Evolutionary conservation across 2,888 invertebrate genomes (phyloP), one percentile per base, ranked within the genome.

Genomic region (Poecilus cupreus): DNA sequence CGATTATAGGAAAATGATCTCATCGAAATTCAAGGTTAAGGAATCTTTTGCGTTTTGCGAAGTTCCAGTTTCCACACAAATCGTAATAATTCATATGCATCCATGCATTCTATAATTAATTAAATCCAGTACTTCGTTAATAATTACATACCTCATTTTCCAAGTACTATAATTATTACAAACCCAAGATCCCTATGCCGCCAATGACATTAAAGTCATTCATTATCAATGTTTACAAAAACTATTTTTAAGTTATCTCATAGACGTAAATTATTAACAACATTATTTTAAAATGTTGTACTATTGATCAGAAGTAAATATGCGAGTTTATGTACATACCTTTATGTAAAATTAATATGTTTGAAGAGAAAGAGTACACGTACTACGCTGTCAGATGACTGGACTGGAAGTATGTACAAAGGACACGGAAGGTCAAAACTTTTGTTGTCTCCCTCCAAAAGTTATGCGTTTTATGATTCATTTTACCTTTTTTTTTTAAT

Each of bases 361-460:
- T n/a, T 68, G 18, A 8, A 1, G 32, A 68, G 18, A 2, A 68
- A 68, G 18, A 32, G 64, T 18, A 68, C 8, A 26, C 13, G 26
- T 6, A 64, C n/a, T 10, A 18, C 32, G 8, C 20, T 68, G 64
- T 37, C 26, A 24, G 60, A 0, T 37, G 5, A 37, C 64, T 39
- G 64, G 64, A 64, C 37, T 16, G 37, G 18, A 5, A 10, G 8
- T 13, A n/a, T 3, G 60, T 13, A 13, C n/a, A 32, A 37, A 64
- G 64, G 76, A 57, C 76, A 22, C 22, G 60, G 57, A 77, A 77
- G 77, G 77, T 77, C 75, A 75, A n/a, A 51, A 26, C 20, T 16
- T 13, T 22, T 16, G 22, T 10, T 39, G 46, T 32, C 24, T 37
- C 37, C 26, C 54, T 54, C 64, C 37, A 60, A n/a, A 54, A 6